These are phyloP conservation scores for Anolis apletophallus DNA, from an alignment of 2,797 vertebrate genomes.

Conservation along the genomic window DNA sequence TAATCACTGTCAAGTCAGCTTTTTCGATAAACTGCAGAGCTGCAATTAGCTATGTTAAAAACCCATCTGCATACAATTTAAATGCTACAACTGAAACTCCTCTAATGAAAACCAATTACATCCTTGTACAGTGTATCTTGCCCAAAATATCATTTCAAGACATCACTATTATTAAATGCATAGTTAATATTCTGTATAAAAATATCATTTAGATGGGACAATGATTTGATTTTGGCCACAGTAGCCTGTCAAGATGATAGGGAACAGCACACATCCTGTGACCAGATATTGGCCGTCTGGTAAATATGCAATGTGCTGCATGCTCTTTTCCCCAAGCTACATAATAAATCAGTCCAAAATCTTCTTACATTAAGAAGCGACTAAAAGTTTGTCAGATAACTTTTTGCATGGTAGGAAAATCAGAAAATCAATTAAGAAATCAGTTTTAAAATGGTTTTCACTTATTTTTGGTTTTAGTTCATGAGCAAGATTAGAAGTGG, in stretches of 20 bases:
- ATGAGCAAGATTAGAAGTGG: background rate
- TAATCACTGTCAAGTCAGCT: slow-evolving; percentile 72
- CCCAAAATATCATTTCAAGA: slow-evolving; percentile 54
- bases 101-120: slow-evolving; percentile 73
- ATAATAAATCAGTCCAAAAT: background rate
- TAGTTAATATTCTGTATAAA: slow-evolving; percentile 63
- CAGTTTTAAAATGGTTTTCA: background rate
- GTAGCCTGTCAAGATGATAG: slow-evolving; percentile 32
- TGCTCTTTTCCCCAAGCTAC: background rate
- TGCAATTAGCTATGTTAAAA: slow-evolving; percentile 76
- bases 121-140: slow-evolving; percentile 60
- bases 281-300: slow-evolving; percentile 49
- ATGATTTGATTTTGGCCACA: slow-evolving; percentile 59
- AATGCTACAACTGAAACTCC: slow-evolving; percentile 70
- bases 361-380: background rate
- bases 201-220: slow-evolving; percentile 61
- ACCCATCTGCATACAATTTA: slow-evolving; percentile 71
- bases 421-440: background rate
- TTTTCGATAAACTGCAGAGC: slow-evolving; percentile 70
- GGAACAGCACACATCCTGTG: slow-evolving; percentile 49
- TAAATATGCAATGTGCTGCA: slow-evolving; percentile 30
- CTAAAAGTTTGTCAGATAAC: background rate
- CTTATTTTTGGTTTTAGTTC: background rate
- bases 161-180: slow-evolving; percentile 58
- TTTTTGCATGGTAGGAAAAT: background rate